phyloP scores from a whole-genome alignment of 1,140 invertebrate species.

The Homarus americanus region DNA sequence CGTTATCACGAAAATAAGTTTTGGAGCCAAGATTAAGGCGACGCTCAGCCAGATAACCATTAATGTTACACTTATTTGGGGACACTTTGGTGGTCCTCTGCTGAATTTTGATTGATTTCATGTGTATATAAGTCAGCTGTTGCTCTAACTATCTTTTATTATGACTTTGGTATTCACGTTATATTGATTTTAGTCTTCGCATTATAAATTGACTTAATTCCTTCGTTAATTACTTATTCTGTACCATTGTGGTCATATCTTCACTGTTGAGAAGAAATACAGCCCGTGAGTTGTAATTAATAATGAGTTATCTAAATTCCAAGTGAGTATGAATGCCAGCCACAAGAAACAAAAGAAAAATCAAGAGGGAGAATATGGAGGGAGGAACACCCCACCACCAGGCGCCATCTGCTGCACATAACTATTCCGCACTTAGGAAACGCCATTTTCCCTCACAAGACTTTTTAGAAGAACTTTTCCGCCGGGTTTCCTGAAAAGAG shows the following conservation, averaged over 20 bases:
- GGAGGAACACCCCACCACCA: background rate
- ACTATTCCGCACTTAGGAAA: slow-evolving; percentile 71
- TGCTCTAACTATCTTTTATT: too few relatives aligned
- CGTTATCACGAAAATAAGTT: slow-evolving; percentile 72
- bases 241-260: too few relatives aligned
- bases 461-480: slow-evolving; percentile 39
- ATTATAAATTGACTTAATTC: too few relatives aligned
- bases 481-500: slow-evolving; percentile 71
- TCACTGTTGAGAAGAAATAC: too few relatives aligned
- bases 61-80: slow-evolving; percentile 47
- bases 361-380: slow-evolving; percentile 14
- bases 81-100: background rate
- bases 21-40: slow-evolving; percentile 62
- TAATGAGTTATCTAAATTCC: background rate
- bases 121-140: background rate
- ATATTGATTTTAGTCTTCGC: too few relatives aligned
- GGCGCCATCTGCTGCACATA: slow-evolving; percentile 65
- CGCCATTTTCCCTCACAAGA: slow-evolving; percentile 64
- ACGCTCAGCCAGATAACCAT: slow-evolving; percentile 51
- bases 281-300: background rate
- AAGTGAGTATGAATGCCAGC: background rate
- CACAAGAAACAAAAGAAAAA: slow-evolving; percentile 12
- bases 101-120: background rate
- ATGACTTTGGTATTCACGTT: too few relatives aligned
- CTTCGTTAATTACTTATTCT: too few relatives aligned